Base-by-base conservation (phyloP, 2,113 vertebrate genomes). In the Chaetorhynchus papuensis region DNA sequence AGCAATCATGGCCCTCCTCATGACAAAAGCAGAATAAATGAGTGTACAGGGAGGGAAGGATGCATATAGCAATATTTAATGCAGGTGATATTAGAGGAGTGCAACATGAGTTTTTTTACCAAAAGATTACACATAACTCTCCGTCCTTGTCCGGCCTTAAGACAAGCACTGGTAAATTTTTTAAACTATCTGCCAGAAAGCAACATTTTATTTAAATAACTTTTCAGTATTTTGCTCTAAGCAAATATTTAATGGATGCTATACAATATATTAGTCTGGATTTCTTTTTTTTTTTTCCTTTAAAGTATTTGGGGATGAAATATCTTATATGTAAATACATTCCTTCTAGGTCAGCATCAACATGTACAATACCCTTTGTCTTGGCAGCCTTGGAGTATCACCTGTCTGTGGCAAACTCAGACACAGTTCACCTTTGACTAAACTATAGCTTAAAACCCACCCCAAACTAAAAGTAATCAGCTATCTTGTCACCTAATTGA, bases 1-100 rank as follows among this genome's bases (percentile, higher is more conserved):
- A 98, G 99, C 98, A 98, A 94, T 98, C 98, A 98, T 96, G 96
- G 98, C 92, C 35, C 98, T 98, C 97, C 98, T 98, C 95, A 75
- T 91, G 97, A 97, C 92, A 97, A 97, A 95, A 96, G 97, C 76
- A 98, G 92, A 97, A 98, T 95, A 95, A 83, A 94, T 88, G 79
- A 93, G 85, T 37, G 74, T 47, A 42, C 39, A 61, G 60, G 47
- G 86, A 92, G 71, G 59, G 37, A 61, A 81, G 49, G 35, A 82
- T 83, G 76, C 68, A 31, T 41, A 83, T 1, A 74, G 45, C 65
- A 50, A 70, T 80, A 87, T 93, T 94, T 85, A 86, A 90, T 79
- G 37, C 45, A 78, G 59, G 66, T 80, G 83, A 66, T 69, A 71
- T 52, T 82, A 96, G 91, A 79, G 74, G 30, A 71, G 6, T 11